Conservation (phyloP, 2,888 invertebrate species). For the Lepas anatifera region DNA sequence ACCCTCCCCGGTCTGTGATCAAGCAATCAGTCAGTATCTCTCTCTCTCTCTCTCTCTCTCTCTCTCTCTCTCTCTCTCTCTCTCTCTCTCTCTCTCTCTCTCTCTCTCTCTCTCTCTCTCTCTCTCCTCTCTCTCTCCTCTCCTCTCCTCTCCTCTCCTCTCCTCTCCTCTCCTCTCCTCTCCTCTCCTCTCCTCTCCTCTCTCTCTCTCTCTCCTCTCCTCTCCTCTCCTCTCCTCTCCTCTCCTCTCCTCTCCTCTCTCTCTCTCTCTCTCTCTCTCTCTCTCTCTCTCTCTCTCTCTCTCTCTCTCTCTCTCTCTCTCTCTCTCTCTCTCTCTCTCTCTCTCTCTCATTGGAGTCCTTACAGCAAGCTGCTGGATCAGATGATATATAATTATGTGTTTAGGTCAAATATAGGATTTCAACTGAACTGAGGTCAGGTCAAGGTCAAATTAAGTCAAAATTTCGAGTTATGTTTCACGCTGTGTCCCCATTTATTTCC, state of each 20-base stretch:
- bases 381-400: no score
- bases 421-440: no score
- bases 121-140: slow-evolving; percentile 10
- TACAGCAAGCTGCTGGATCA: no score
- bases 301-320: slow-evolving; percentile 13
- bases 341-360: no score
- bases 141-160: not conserved
- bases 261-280: not conserved
- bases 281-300: slow-evolving; percentile 1
- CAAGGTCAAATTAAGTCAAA: no score
- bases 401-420: no score
- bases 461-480: no score
- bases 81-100: slow-evolving; percentile 15
- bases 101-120: slow-evolving; percentile 12
- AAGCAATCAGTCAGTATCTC: not conserved
- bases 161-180: not conserved
- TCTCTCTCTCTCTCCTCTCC: not conserved
- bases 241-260: not conserved
- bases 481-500: no score
- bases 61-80: slow-evolving; percentile 5
- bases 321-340: not conserved
- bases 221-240: not conserved
- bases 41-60: no score
- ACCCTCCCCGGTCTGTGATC: no score
- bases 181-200: not conserved